Evolutionary conservation across 92 coral and sea anemone genomes (phyloP), one percentile per base, ranked within the genome.

Genomic region (Epizoanthus stellaris): DNA sequence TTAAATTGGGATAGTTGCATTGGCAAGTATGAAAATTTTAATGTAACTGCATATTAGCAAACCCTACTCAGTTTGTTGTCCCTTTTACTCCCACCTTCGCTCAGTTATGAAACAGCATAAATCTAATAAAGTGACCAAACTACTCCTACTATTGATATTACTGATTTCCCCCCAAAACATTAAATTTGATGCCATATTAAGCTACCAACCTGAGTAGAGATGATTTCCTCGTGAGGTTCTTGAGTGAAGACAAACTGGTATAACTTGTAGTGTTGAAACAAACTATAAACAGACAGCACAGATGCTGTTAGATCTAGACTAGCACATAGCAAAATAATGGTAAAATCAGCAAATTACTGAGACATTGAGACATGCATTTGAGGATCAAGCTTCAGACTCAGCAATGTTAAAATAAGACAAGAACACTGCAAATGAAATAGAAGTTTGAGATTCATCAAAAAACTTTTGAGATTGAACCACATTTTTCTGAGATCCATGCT

Each of bases 231-330:
- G 58, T 82, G 90, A 11, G 93, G 91, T 70, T 92, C 95, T 70
- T 92, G 89, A 23, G 94, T 89, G 67, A 94, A 94, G 34, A 93
- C 86, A 86, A 92, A 93, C 90, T 93, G 87, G 75, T 97, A 97
- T 47, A 97, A 58, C 82, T 91, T 94, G 94, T 91, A 97, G 86
- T 94, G 99, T 74, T 94, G 97, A 49, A 97, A 97, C 56, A 97
- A 86, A 58, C 98, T 97, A 75, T 9, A 83, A 23, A 64, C 30
- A 21, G 6, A 76, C 14, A 0, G 5, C 5, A 23, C 30, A 47
- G 17, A 19, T 68, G 1, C 5, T 13, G 0, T 15, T 15, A 61
- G 40, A 43, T n/a, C n/a, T n/a, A n/a, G n/a, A n/a, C 5, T 36
- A 45, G 14, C 20, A 39, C 36, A 73, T 40, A 30, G 14, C 15